Conservation (phyloP, 2,888 invertebrate species). For the Calephelis perditalis region DNA sequence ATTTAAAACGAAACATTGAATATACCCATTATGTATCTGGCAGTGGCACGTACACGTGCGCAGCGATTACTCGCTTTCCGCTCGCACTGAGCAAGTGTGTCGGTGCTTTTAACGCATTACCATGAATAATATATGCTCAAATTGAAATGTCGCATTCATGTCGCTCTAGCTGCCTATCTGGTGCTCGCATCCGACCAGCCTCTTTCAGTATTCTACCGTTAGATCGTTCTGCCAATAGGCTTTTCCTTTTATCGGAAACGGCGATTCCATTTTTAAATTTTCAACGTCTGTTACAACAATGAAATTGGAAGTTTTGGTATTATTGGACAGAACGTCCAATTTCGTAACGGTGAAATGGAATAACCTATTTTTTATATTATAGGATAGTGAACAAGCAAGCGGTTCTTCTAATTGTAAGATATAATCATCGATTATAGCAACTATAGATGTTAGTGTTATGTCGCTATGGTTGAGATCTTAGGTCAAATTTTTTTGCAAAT, state of each 20-base stretch:
- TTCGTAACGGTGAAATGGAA: neutral
- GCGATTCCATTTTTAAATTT: constrained; percentile 19
- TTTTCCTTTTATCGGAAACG: constrained; percentile 50
- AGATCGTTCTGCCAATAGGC: constrained; percentile 60
- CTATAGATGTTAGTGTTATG: too few relatives aligned
- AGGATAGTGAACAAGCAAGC: too few relatives aligned
- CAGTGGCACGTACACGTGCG: constrained; percentile 54
- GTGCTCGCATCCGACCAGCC: constrained; percentile 42
- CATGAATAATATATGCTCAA: constrained; percentile 77
- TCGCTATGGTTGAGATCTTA: too few relatives aligned
- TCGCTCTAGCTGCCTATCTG: constrained; percentile 67
- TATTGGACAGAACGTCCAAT: neutral
- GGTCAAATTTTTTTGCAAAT: too few relatives aligned
- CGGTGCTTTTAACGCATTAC: constrained; percentile 76
- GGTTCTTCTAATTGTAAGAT: too few relatives aligned
- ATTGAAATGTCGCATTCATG: constrained; percentile 76
- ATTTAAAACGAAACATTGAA: constrained; percentile 74
- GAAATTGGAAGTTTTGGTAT: neutral
- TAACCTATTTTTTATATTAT: too few relatives aligned
- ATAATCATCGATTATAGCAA: too few relatives aligned
- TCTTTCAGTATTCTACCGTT: constrained; percentile 57
- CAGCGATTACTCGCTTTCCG: constrained; percentile 60
- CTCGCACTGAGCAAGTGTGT: constrained; percentile 57
- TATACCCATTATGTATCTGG: constrained; percentile 59
- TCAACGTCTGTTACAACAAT: constrained; percentile 15